Evolutionary conservation across 1,140 invertebrate genomes (phyloP), one percentile per base, ranked within the genome.

Genomic region (Armadillidium nasatum): DNA sequence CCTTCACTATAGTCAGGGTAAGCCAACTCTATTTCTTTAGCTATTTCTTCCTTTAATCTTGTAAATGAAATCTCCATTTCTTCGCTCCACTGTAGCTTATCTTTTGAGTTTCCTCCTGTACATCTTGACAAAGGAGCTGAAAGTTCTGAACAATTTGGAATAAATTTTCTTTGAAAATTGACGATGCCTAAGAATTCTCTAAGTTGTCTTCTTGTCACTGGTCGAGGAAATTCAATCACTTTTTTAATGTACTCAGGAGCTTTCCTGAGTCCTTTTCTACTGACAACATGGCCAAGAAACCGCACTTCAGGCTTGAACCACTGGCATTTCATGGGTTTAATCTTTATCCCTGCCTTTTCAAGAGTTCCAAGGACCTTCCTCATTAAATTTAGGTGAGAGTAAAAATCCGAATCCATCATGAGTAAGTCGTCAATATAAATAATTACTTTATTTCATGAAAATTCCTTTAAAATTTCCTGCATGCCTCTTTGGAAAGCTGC

Each of bases 141-240:
- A 33, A 33, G 6, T 6, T 33, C 33, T 6, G 72, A 74, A 74
- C 72, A 74, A 23, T 74, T 13, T 4, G 7, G 44, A 1, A 74
- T 6, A 19, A 74, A 66, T 23, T 74, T 74, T n/a, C 44, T 45
- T n/a, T 66, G 72, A 60, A 75, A 75, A 23, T 75, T 75, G 44
- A 19, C 74, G 69, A 68, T 4, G 9, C 74, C 11, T 50, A 50
- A 45, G 67, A 75, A 4, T 22, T 43, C 15, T 44, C 44, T 50
- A 75, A 11, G 0, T 75, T 15, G 0, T 7, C 66, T 60, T 2
- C 70, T 21, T 0, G 15, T 75, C 15, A 7, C n/a, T 19, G 11
- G 54, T n/a, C 44, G 10, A 19, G 54, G 60, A 69, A 67, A 68
- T 21, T 68, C 10, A 0, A n/a, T 15, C 13, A 68, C 33, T 10